Evolutionary conservation across 1,140 invertebrate genomes (phyloP).

Genomic region (Heliothis subflexa): DNA sequence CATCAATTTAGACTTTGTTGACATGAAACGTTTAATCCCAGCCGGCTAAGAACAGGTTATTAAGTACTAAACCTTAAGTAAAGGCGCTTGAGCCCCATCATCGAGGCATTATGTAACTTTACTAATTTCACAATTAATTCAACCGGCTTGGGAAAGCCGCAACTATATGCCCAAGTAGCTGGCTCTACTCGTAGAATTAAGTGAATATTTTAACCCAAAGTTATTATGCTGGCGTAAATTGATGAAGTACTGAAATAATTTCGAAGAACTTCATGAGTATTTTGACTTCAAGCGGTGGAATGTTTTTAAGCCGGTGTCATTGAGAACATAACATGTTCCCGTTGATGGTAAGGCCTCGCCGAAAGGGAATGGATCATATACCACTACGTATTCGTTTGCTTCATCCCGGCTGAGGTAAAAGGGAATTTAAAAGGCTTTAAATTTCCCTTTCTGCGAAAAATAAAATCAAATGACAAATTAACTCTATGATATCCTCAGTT

Average conservation of each 20-base stretch:
- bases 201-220: constrained; percentile 35
- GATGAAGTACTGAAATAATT: constrained; percentile 12
- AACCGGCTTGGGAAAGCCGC: constrained; percentile 19
- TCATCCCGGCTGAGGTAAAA: not conserved
- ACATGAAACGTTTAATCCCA: constrained; percentile 44
- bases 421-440: not conserved
- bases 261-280: not conserved
- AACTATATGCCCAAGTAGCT: constrained; percentile 39
- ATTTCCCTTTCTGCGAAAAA: constrained; percentile 4
- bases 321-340: too few relatives aligned
- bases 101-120: constrained; percentile 44
- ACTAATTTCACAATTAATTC: constrained; percentile 50
- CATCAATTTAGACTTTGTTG: constrained; percentile 43
- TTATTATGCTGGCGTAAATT: not conserved
- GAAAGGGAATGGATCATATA: not conserved
- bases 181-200: constrained; percentile 26
- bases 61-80: constrained; percentile 50
- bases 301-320: too few relatives aligned
- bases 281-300: too few relatives aligned
- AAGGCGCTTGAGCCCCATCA: constrained; percentile 38
- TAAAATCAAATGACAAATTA: constrained; percentile 10
- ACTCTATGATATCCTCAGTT: constrained; percentile 17
- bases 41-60: constrained; percentile 45
- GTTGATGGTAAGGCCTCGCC: too few relatives aligned
- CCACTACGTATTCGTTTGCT: not conserved